Conservation (phyloP, 2,888 invertebrate species). For the Allolobophora icterica region DNA sequence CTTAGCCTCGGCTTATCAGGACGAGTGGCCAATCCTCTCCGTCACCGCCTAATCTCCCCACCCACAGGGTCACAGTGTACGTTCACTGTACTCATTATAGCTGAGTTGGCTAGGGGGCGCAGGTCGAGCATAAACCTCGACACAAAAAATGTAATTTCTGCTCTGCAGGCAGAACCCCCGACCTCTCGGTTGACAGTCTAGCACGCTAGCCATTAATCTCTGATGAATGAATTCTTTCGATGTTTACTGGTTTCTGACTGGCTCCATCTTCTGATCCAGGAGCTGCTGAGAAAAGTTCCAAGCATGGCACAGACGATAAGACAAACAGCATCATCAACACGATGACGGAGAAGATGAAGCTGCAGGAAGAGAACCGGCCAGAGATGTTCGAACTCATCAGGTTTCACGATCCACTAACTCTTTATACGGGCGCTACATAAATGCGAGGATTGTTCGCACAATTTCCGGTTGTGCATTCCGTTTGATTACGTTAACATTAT, state of each 20-base stretch:
- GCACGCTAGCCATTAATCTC: too few relatives aligned
- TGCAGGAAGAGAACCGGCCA: constrained; percentile 93
- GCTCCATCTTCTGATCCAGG: constrained; percentile 71
- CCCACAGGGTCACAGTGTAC: too few relatives aligned
- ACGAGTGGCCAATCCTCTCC: too few relatives aligned
- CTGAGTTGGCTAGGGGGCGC: too few relatives aligned
- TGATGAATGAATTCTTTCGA: too few relatives aligned
- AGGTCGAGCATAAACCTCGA: too few relatives aligned
- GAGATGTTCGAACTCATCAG: constrained; percentile 98
- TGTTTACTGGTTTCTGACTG: not conserved
- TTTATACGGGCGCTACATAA: not conserved
- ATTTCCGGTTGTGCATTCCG: not conserved
- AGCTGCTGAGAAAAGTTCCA: constrained; percentile 99
- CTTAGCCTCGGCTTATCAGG: too few relatives aligned
- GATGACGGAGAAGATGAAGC: constrained; percentile 99
- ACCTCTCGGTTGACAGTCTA: too few relatives aligned
- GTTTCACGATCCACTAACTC: constrained; percentile 68
- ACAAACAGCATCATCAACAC: constrained; percentile 98
- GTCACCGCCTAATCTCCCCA: too few relatives aligned
- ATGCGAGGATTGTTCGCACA: not conserved
- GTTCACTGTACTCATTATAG: too few relatives aligned
- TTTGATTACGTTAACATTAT: not conserved
- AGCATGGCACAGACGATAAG: constrained; percentile 98
- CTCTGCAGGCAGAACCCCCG: too few relatives aligned
- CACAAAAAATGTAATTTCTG: too few relatives aligned